Evolutionary conservation across 2,888 invertebrate species (phyloP).

Genomic region (Cotesia congregata): DNA sequence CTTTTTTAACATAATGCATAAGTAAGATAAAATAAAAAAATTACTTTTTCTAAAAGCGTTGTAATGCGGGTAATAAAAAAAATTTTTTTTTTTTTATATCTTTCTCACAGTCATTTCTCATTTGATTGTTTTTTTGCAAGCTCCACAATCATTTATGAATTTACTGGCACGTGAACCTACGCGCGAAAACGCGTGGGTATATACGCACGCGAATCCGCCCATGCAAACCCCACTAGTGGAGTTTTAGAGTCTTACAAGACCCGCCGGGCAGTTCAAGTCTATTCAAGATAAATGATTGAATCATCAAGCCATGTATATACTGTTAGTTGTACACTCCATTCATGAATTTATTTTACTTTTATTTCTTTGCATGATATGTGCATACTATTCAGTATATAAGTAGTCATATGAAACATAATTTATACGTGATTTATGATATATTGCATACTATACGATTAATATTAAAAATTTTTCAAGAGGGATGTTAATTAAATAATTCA

Average conservation of each 20-base stretch:
- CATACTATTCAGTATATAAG: not conserved
- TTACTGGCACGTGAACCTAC: conserved; percentile 43
- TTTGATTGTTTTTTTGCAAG: conserved; percentile 8
- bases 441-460: not conserved
- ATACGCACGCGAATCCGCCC: conserved; percentile 37
- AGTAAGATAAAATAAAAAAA: no score
- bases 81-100: not conserved
- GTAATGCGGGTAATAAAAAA: not conserved
- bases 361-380: not conserved
- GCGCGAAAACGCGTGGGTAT: conserved; percentile 38
- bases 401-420: not conserved
- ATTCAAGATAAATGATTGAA: conserved; percentile 41
- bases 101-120: conserved; percentile 1
- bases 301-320: conserved; percentile 31
- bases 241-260: conserved; percentile 18
- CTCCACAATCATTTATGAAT: conserved; percentile 38
- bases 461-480: not conserved
- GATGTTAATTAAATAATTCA: no score
- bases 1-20: no score
- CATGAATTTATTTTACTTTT: not conserved
- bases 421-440: conserved; percentile 20
- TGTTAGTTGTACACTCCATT: conserved; percentile 13
- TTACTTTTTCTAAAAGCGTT: no score
- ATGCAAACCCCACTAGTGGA: conserved; percentile 26
- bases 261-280: conserved; percentile 22